These are phyloP conservation scores for Coryphaenoides rupestris DNA, from an alignment of 2,113 vertebrate genomes.

Conservation along the genomic window DNA sequence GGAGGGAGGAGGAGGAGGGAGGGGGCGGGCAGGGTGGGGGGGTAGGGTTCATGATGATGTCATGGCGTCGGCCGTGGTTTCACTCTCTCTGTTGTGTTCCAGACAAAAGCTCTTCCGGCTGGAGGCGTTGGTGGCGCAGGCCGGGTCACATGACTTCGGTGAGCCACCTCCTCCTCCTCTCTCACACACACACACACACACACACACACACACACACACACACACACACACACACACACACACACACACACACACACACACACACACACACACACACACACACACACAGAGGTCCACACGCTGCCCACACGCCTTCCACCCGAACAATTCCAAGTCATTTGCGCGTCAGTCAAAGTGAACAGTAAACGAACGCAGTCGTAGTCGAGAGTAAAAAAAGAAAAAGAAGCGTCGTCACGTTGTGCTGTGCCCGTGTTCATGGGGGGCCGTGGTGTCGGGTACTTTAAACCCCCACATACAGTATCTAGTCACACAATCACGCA, in stretches of 20 bases:
- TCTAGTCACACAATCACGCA: too few relatives aligned
- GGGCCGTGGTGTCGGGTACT: neutral
- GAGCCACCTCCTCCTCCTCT: too few relatives aligned
- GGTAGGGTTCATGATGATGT: neutral
- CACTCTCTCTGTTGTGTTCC: constrained; percentile 52
- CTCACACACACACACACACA: too few relatives aligned
- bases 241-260: too few relatives aligned
- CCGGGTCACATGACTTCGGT: constrained; percentile 87
- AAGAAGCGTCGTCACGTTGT: neutral
- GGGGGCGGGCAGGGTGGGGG: too few relatives aligned
- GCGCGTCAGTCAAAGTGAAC: neutral
- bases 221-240: too few relatives aligned
- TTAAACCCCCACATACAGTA: too few relatives aligned
- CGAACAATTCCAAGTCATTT: neutral
- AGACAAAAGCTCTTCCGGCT: constrained; percentile 84
- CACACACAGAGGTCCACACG: too few relatives aligned
- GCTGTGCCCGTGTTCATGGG: neutral
- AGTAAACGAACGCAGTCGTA: neutral
- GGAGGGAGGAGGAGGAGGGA: too few relatives aligned
- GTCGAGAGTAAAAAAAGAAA: neutral
- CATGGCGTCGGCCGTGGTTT: neutral
- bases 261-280: too few relatives aligned
- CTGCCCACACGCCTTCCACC: neutral
- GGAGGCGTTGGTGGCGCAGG: constrained; percentile 80
- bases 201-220: too few relatives aligned